Base-by-base conservation (phyloP, 2,113 vertebrate genomes). In the Macroglossus sobrinus region DNA sequence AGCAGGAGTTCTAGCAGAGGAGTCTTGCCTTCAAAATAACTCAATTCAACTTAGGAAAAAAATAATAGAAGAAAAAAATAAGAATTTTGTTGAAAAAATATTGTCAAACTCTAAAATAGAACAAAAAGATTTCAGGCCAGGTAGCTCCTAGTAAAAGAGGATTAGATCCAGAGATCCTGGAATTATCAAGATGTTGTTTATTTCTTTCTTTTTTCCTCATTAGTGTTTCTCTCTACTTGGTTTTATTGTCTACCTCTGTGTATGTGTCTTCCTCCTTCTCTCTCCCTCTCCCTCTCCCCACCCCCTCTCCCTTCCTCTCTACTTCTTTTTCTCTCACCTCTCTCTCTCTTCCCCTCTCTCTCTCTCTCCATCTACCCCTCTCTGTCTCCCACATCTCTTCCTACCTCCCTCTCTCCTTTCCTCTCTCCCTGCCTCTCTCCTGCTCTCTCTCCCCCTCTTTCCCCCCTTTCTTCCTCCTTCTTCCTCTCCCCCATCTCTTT, bases 41-140 rank as follows among this genome's bases (percentile, higher is more conserved):
- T 69, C 38, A 85, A 12, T 71, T 91, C 38, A 81, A 71, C 43
- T 68, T 63, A 47, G 53, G 47, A 59, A 85, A 92, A 82, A 94
- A 43, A 61, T 53, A 94, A 85, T 26, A 57, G 22, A 64, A 76
- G 38, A 61, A 88, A 90, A 93, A 88, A 50, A 47, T 66, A 68
- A 91, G 91, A 92, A 69, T 61, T n/a, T 13, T 88, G 33, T 88
- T 95, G 81, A 79, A 24, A 53, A 96, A 91, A 69, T 38, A 76
- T 16, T 92, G 59, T 63, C 45, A 26, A 59, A 85, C 26, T 89
- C 50, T 7, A 74, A 59, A 94, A 75, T 13, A 85, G 47, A 50
- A 93, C 28, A 84, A 75, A 69, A 28, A 84, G 63, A 22, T 59
- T 81, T 86, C 50, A 69, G 72, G 33, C 35, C 13, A 63, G 43